Evolutionary conservation across 1,140 invertebrate species (phyloP).

Genomic region (Venturia canescens): DNA sequence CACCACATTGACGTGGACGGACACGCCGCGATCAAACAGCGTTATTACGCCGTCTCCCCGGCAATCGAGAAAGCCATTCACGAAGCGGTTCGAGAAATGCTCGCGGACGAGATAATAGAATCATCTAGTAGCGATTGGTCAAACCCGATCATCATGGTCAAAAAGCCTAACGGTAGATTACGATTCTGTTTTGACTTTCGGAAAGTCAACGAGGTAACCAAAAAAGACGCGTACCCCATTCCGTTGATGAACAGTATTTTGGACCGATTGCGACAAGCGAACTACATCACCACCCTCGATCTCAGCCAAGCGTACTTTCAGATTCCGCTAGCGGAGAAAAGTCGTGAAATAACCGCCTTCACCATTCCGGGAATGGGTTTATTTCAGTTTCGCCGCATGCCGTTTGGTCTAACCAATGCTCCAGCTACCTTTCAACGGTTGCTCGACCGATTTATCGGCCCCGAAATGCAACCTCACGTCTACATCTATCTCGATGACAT

Average conservation of each 20-base stretch:
- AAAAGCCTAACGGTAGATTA: slow-evolving; percentile 58
- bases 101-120: slow-evolving; percentile 54
- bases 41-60: slow-evolving; percentile 58
- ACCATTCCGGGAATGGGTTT: slow-evolving; percentile 58
- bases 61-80: slow-evolving; percentile 44
- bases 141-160: slow-evolving; percentile 59
- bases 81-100: slow-evolving; percentile 59
- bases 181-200: slow-evolving; percentile 65
- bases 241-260: slow-evolving; percentile 56
- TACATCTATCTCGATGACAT: slow-evolving; percentile 66
- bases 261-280: slow-evolving; percentile 45
- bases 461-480: slow-evolving; percentile 57
- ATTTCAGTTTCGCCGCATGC: slow-evolving; percentile 64
- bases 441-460: slow-evolving; percentile 65
- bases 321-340: slow-evolving; percentile 48
- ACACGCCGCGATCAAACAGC: slow-evolving; percentile 55
- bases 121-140: slow-evolving; percentile 57
- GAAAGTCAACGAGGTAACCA: slow-evolving; percentile 61
- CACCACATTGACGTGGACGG: no score
- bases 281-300: slow-evolving; percentile 60
- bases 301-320: slow-evolving; percentile 67
- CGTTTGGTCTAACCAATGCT: slow-evolving; percentile 69
- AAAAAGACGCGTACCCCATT: slow-evolving; percentile 66
- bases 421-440: slow-evolving; percentile 68
- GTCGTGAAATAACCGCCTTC: slow-evolving; percentile 67